Base-by-base conservation (phyloP, 2,797 vertebrate genomes). In the Epinephelus coioides region DNA sequence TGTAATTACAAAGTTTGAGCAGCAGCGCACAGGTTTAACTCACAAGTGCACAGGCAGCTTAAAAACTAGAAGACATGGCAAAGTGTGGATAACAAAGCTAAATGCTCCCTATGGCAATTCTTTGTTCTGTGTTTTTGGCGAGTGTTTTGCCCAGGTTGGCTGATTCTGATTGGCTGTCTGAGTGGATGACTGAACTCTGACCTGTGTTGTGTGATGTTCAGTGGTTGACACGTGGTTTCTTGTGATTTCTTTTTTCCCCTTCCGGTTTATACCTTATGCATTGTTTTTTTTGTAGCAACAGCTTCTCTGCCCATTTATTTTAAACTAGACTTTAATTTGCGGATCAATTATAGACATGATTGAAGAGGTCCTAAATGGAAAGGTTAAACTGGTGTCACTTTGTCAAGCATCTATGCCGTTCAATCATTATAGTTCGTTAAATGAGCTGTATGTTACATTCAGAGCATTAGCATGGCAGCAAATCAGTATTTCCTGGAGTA, bases 141-240 rank as follows among this genome's bases (percentile, higher is more conserved):
- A 46, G 46, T 64, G 78, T 84, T 89, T 87, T 89, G 81, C 84
- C 85, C 79, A 75, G 84, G 80, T 90, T 46, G 19, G 78, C 74
- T 49, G 55, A 71, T 67, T 87, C 70, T 74, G 69, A 77, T 75
- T 79, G 76, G 72, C 66, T 77, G 64, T 79, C 30, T 86, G 73
- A 74, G 57, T 86, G 82, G 67, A 74, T 75, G 75, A 76, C 56
- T 77, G 73, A 80, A 51, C 53, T 57, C 46, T 79, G 67, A 85
- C 76, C n/a, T 73, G 49, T 89, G 76, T 63, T 68, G 27, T 73
- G 57, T 85, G 47, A 25, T 64, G 49, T 57, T 68, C 55, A 68
- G 57, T 78, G 51, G 71, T 76, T 70, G 44, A 74, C 2, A 51
- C 23, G 50, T 65, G 27, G 38, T 60, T 49, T 72, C 43, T 57